phyloP scores from a whole-genome alignment of 2,888 invertebrate species.

The Acleris cristana region DNA sequence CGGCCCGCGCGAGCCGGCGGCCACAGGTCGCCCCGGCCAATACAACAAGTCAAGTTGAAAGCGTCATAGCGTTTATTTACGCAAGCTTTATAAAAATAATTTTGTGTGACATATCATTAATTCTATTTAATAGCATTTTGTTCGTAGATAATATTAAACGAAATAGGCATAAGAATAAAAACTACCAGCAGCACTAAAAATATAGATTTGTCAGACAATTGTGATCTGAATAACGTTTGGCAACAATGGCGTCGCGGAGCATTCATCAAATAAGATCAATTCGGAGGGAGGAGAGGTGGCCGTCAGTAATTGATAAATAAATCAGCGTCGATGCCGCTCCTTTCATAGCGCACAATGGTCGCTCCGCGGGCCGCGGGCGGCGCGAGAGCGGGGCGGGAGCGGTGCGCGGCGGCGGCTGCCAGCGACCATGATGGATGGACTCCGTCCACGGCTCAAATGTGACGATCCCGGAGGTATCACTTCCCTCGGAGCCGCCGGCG shows the following conservation, averaged over 20 bases:
- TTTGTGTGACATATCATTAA: too few species aligned
- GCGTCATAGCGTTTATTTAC: too few species aligned
- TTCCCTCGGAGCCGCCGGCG: background rate
- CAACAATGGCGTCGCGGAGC: too few species aligned
- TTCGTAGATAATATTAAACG: background rate
- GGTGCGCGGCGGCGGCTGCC: background rate
- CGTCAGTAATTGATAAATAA: conserved; percentile 31
- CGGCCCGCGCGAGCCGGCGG: background rate
- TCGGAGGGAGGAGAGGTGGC: background rate
- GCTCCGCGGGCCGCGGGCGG: background rate
- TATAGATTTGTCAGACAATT: too few species aligned
- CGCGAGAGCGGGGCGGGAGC: background rate
- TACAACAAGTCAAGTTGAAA: too few species aligned
- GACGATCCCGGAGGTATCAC: conserved; percentile 8
- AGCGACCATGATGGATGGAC: conserved; percentile 19
- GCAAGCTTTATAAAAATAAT: too few species aligned
- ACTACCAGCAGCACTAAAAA: too few species aligned
- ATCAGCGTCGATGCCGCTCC: conserved; percentile 21
- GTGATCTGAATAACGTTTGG: too few species aligned
- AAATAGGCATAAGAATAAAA: too few species aligned
- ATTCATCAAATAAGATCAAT: background rate
- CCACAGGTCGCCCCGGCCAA: too few species aligned
- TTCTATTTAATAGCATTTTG: background rate
- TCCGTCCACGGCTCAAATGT: conserved; percentile 4
- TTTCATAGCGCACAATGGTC: conserved; percentile 23